These are phyloP conservation scores for Drosophila sproati DNA, from an alignment of 1,140 invertebrate genomes.

Conservation along the genomic window DNA sequence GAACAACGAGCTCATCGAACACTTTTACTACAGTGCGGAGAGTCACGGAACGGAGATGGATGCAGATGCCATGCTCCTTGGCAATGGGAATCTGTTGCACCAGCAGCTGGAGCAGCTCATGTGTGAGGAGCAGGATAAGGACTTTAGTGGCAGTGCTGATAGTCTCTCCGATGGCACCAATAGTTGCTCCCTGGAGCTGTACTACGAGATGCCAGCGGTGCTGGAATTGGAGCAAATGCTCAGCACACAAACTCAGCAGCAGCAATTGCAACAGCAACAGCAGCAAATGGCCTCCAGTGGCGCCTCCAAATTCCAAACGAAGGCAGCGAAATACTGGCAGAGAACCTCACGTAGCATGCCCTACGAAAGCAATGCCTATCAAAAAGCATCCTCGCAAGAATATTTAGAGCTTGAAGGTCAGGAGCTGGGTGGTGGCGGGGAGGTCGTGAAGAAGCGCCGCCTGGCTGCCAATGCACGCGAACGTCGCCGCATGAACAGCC, in stretches of 20 bases:
- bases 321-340: constrained; percentile 50
- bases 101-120: constrained; percentile 63
- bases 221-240: constrained; percentile 67
- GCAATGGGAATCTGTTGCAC: constrained; percentile 39
- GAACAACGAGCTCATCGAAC: constrained; percentile 68
- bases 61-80: constrained; percentile 6
- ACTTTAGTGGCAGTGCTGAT: constrained; percentile 53
- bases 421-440: constrained; percentile 41
- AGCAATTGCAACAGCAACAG: constrained; percentile 12
- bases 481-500: constrained; percentile 91
- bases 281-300: constrained; percentile 2
- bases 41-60: constrained; percentile 10
- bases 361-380: constrained; percentile 32
- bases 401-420: neutral
- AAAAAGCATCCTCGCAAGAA: neutral
- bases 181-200: constrained; percentile 54
- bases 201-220: constrained; percentile 53
- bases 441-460: constrained; percentile 87
- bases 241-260: constrained; percentile 47
- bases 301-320: constrained; percentile 40
- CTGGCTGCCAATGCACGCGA: constrained; percentile 92
- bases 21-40: constrained; percentile 58
- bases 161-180: constrained; percentile 62
- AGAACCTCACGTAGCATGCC: constrained; percentile 55
- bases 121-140: constrained; percentile 42